Conservation (phyloP, 2,888 invertebrate species). For the Euphydryas editha region DNA sequence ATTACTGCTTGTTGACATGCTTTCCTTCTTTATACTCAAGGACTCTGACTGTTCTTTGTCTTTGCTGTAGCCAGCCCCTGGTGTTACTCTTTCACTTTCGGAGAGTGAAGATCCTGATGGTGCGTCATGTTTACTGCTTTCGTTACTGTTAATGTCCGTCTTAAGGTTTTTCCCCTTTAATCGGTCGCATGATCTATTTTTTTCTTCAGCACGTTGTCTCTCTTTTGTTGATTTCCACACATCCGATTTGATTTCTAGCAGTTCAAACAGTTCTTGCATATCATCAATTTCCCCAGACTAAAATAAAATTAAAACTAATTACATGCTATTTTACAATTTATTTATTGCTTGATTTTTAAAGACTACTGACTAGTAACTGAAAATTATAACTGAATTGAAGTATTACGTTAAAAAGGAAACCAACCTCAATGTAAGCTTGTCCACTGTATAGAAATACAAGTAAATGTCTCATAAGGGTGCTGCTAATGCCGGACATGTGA, state of each 20-base stretch:
- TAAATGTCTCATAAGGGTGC: slow-evolving; percentile 90
- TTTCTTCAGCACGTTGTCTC: slow-evolving; percentile 78
- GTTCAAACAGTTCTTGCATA: slow-evolving; percentile 91
- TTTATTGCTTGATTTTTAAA: no score
- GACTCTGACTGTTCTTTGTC: slow-evolving; percentile 73
- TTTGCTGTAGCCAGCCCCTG: slow-evolving; percentile 78
- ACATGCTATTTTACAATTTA: no score
- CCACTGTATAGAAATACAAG: slow-evolving; percentile 94
- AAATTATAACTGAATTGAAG: no score
- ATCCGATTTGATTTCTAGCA: slow-evolving; percentile 93
- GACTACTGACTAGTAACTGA: no score
- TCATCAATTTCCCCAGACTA: slow-evolving; percentile 92
- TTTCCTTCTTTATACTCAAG: slow-evolving; percentile 80
- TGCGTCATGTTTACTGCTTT: slow-evolving; percentile 80
- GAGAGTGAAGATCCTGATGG: slow-evolving; percentile 79
- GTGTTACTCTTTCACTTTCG: slow-evolving; percentile 77
- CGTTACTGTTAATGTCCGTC: slow-evolving; percentile 81
- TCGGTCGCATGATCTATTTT: slow-evolving; percentile 78
- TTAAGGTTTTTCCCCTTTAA: slow-evolving; percentile 74
- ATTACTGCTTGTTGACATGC: slow-evolving; percentile 79
- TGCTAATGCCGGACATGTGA: slow-evolving; percentile 92
- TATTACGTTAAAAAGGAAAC: slow-evolving; percentile 36
- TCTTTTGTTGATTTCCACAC: slow-evolving; percentile 86
- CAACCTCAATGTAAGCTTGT: slow-evolving; percentile 91
- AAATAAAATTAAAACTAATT: slow-evolving; percentile 52